phyloP scores from a whole-genome alignment of 2,113 vertebrate genomes.

The Phyllostomus discolor region DNA sequence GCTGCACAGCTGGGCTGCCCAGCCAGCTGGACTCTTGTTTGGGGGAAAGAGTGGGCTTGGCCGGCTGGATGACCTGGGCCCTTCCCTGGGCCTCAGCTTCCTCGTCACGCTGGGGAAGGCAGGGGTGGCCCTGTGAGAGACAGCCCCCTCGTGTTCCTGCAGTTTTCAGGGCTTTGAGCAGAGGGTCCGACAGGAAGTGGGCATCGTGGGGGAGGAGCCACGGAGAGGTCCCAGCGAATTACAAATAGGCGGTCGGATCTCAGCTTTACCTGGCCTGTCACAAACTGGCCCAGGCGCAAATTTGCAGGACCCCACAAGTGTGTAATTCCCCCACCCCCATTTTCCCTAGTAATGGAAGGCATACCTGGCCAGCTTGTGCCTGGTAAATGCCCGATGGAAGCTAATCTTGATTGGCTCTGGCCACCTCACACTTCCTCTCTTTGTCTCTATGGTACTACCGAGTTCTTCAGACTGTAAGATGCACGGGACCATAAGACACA shows the following conservation, averaged over 20 bases:
- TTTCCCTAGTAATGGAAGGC: background rate
- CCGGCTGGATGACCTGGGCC: background rate
- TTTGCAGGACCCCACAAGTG: background rate
- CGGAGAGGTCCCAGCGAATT: background rate
- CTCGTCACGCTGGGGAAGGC: no score
- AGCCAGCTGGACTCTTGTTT: background rate
- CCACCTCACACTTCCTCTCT: background rate
- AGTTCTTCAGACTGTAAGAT: no score
- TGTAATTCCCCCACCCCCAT: background rate
- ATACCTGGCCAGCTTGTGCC: background rate
- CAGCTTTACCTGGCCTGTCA: background rate
- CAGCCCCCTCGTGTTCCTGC: background rate
- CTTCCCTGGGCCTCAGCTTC: background rate
- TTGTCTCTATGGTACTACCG: background rate
- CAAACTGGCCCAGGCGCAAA: background rate
- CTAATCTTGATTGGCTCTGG: background rate
- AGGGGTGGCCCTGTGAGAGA: background rate
- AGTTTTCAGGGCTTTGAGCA: background rate
- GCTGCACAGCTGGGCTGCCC: background rate
- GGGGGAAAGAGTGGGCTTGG: background rate
- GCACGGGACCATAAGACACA: no score
- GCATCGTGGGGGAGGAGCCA: no score
- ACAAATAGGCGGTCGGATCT: background rate
- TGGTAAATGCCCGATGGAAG: background rate
- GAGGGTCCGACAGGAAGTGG: background rate